Base-by-base conservation (phyloP, 2,888 invertebrate species). In the Tipula vernalis region DNA sequence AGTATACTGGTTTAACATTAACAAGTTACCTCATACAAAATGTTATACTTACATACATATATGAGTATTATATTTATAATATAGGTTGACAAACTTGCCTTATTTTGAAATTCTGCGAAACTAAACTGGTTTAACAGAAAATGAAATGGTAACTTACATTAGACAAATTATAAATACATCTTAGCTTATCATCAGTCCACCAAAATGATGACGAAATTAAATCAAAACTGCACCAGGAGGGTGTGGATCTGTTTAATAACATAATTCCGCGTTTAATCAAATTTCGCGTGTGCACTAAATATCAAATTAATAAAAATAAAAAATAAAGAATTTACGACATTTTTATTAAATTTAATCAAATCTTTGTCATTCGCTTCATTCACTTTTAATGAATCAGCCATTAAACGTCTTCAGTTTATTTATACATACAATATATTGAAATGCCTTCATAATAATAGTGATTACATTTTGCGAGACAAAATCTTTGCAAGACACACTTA, bases 321-420 rank as follows among this genome's bases (percentile, higher is more conserved):
- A 6, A 39, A 39, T 6, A 71, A 28, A 18, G 8, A 10, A 71
- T 71, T 71, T 71, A 71, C 28, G 71, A 71, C 71, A 71, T 71
- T 71, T 71, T 71, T 71, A 71, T 71, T 71, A 71, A 71, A 71
- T 71, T 71, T 71, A 71, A 71, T 71, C 71, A 71, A 71, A 71
- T 71, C 71, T 71, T 71, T 71, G 71, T 71, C 71, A 71, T 71
- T 71, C 71, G 71, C 28, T 28, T 28, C 10, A 71, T 71, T 71
- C 71, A 71, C 8, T 0, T 71, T 71, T 71, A 71, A 71, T 28
- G 71, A 71, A 71, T 71, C 71, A 71, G 71, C 28, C 28, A 28
- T 71, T 28, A 71, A 28, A 71, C 71, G 71, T 71, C 71, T 71
- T 71, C 71, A 71, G 71, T 71, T 71, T 28, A 71, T 71, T 28